A percentile compares a stretch with the other conserved stretches of the same genome.
phyloP scores from a whole-genome alignment of 2,797 vertebrate genomes.

The Semaprochilodus insignis region DNA sequence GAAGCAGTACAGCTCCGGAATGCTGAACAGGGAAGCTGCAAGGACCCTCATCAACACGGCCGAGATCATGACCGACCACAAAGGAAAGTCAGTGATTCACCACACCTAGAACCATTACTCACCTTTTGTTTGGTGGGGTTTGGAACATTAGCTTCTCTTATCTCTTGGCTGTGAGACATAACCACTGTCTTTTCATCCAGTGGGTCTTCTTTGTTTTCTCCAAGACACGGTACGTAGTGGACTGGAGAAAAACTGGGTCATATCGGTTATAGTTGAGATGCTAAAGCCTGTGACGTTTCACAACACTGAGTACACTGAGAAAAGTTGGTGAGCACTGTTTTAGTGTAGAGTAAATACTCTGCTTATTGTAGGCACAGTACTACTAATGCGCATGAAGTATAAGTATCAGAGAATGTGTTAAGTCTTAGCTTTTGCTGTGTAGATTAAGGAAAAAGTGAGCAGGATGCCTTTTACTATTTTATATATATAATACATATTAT shows the following conservation, averaged over 20 bases:
- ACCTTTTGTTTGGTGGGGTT: not conserved
- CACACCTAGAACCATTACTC: not conserved
- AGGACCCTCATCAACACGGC: conserved; percentile 13
- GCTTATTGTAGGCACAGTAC: not conserved
- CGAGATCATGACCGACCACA: conserved; percentile 44
- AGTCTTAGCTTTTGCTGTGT: too few species aligned
- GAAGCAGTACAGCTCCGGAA: conserved; percentile 47
- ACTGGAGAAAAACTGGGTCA: not conserved
- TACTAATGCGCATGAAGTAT: not conserved
- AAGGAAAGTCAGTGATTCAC: conserved; percentile 30
- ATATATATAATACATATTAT: too few species aligned
- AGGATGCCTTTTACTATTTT: too few species aligned
- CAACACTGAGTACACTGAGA: not conserved
- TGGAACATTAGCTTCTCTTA: not conserved
- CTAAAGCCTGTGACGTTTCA: not conserved
- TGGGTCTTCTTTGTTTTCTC: not conserved
- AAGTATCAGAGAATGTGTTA: too few species aligned
- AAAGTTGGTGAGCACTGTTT: not conserved
- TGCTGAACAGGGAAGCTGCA: conserved; percentile 26
- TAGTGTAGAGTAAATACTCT: too few species aligned
- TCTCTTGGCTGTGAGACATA: not conserved
- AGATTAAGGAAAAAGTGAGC: too few species aligned
- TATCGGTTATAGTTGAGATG: not conserved
- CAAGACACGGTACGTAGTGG: not conserved
- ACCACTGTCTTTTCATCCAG: conserved; percentile 9